A percentile compares a stretch with the other conserved stretches of the same genome.
Evolutionary conservation across 64 coral and sea anemone genomes (phyloP).

Genomic region (Trachythela sp.): DNA sequence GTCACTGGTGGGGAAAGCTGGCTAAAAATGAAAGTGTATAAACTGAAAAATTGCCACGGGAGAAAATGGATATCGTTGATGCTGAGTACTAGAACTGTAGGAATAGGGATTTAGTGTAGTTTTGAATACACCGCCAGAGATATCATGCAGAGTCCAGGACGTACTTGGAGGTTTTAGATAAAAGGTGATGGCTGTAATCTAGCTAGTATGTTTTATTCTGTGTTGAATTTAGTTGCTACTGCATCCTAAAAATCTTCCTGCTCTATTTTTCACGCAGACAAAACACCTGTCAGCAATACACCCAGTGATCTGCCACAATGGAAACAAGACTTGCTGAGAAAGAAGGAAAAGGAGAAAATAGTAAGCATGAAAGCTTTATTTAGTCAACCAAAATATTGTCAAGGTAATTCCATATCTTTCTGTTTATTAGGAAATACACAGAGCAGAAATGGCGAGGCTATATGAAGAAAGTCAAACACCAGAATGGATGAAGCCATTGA

Average conservation of each 20-base stretch:
- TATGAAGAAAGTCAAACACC: not conserved
- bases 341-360: not conserved
- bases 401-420: not conserved
- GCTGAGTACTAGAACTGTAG: no score
- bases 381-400: no score
- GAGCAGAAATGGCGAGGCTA: not conserved
- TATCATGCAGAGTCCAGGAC: no score
- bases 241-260: not conserved
- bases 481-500: not conserved
- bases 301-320: not conserved
- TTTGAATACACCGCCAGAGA: no score
- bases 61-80: no score
- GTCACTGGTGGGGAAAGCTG: no score
- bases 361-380: not conserved
- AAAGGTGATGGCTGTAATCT: no score
- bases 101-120: no score
- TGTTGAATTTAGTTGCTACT: not conserved
- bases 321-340: not conserved
- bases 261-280: not conserved
- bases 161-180: no score
- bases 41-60: no score
- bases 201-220: not conserved
- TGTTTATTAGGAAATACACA: not conserved
- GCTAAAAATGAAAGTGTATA: no score
- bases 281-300: not conserved